Conservation (phyloP, 2,113 vertebrate genomes). For the Elaphurus davidianus region DNA sequence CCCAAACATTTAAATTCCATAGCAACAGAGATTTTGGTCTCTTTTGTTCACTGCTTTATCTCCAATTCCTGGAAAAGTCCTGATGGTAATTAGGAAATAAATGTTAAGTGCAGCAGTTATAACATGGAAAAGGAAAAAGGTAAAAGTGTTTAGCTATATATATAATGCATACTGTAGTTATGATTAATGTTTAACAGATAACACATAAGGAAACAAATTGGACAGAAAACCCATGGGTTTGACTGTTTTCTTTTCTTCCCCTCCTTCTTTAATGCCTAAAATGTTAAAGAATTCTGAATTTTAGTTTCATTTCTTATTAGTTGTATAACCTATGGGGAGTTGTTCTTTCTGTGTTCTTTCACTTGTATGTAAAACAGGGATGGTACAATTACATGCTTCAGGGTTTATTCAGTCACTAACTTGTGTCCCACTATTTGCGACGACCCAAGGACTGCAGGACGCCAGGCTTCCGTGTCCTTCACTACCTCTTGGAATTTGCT, state of each 20-base stretch:
- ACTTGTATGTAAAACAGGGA: background rate
- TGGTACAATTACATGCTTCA: background rate
- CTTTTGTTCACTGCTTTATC: background rate
- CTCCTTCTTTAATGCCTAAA: background rate
- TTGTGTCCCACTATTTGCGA: background rate
- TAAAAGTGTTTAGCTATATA: background rate
- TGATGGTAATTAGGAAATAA: background rate
- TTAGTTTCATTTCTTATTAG: background rate
- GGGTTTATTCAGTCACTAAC: background rate
- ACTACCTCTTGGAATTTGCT: background rate
- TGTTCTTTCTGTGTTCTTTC: background rate
- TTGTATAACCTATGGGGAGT: background rate
- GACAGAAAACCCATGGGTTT: background rate
- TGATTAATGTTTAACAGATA: background rate
- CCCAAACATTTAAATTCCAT: background rate
- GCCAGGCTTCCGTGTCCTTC: background rate
- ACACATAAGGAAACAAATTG: background rate
- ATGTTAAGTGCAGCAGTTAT: background rate
- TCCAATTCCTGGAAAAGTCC: background rate
- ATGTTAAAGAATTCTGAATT: background rate
- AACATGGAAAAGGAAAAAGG: background rate
- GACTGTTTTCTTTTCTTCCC: background rate
- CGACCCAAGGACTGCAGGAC: background rate
- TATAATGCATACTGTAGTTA: background rate
- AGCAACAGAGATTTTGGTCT: background rate